phyloP scores from a whole-genome alignment of 2,888 invertebrate species.

The Drosophila niveifrons region DNA sequence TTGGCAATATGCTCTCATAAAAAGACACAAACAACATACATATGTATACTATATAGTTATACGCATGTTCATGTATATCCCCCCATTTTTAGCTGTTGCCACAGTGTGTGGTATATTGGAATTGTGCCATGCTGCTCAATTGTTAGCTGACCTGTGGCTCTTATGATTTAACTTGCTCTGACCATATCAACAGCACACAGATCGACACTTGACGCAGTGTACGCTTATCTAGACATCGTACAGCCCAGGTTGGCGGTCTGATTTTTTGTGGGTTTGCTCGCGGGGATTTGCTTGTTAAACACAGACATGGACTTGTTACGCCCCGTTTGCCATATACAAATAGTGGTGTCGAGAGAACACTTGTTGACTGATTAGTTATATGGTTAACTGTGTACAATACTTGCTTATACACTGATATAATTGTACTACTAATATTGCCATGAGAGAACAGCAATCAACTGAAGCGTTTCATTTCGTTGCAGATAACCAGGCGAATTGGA shows the following conservation, averaged over 20 bases:
- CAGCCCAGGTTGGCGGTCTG: conserved; percentile 22
- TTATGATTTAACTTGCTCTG: conserved; percentile 37
- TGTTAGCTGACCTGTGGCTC: neutral
- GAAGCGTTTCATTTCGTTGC: conserved; percentile 56
- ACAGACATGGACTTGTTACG: conserved; percentile 48
- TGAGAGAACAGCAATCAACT: conserved; percentile 35
- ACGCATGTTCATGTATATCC: neutral
- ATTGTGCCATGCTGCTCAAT: conserved; percentile 23
- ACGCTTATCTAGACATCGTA: conserved; percentile 51
- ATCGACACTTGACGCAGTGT: conserved; percentile 66
- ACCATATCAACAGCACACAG: conserved; percentile 56
- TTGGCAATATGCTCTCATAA: conserved; percentile 6
- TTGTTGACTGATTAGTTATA: conserved; percentile 59
- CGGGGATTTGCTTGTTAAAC: conserved; percentile 53
- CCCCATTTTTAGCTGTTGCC: neutral
- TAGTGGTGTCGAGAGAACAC: conserved; percentile 51
- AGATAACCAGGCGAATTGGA: conserved; percentile 57
- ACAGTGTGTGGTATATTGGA: conserved; percentile 18
- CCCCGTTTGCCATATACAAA: conserved; percentile 61
- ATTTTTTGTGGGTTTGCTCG: conserved; percentile 36
- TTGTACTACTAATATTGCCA: conserved; percentile 2
- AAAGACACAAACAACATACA: neutral
- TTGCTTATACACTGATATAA: neutral
- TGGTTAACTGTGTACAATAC: conserved; percentile 4
- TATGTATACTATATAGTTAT: neutral